These are phyloP conservation scores for Ctenochaetus hawaiiensis DNA, from an alignment of 2,797 vertebrate genomes.

Conservation along the genomic window DNA sequence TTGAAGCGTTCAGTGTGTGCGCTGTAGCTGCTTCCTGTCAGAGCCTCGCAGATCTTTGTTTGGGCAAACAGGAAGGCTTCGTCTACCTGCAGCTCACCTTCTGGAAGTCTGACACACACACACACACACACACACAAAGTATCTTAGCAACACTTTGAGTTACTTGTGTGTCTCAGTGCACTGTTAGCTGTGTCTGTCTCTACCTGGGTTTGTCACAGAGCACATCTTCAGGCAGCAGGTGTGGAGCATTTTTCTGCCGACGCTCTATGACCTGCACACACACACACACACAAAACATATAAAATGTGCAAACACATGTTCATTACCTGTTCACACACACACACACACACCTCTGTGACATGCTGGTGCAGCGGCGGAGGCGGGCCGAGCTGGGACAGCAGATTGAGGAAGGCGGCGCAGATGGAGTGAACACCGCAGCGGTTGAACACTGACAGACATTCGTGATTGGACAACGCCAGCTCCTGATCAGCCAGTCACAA, in stretches of 20 bases:
- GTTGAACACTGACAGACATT: slow-evolving; percentile 85
- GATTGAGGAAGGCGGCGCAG: slow-evolving; percentile 88
- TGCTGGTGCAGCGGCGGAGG: slow-evolving; percentile 89
- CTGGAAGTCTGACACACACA: slow-evolving; percentile 81
- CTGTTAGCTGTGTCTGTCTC: not conserved
- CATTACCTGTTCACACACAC: not conserved
- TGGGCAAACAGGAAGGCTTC: slow-evolving; percentile 88
- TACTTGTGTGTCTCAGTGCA: not conserved
- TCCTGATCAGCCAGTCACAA: slow-evolving; percentile 68
- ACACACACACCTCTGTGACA: slow-evolving; percentile 85
- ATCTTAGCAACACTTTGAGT: no score
- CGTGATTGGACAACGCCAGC: slow-evolving; percentile 88
- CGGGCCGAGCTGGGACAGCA: slow-evolving; percentile 90
- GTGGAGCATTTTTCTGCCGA: slow-evolving; percentile 84
- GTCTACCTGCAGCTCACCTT: slow-evolving; percentile 81
- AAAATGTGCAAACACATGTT: not conserved
- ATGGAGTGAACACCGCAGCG: slow-evolving; percentile 90
- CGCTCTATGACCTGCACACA: slow-evolving; percentile 88
- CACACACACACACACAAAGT: not conserved
- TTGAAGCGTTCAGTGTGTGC: slow-evolving; percentile 86
- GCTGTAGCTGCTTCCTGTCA: slow-evolving; percentile 89
- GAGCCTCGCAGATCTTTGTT: slow-evolving; percentile 88
- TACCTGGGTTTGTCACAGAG: slow-evolving; percentile 88
- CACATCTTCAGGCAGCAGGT: slow-evolving; percentile 88
- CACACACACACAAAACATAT: not conserved